Evolutionary conservation across 2,113 vertebrate species (phyloP), one percentile per base, ranked within the genome.

Genomic region (Melanostigma gelatinosum): DNA sequence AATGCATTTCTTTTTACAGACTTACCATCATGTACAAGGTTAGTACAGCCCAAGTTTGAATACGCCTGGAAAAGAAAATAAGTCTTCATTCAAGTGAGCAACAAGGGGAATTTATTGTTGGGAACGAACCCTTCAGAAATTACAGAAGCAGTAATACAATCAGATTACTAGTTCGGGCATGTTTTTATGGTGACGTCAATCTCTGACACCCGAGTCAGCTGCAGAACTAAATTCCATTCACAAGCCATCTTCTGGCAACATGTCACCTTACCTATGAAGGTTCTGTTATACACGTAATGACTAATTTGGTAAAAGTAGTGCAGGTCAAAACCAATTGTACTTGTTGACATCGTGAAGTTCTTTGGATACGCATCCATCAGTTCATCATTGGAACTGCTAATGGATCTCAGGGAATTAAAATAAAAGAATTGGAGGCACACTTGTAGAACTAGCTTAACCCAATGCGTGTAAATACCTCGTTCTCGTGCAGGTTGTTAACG

Each of bases 401-500:
- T 20, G 9, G 6, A 75, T 54, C 15, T n/a, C 6, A 38, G 36
- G 50, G 69, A 27, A 40, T 11, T 36, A 4, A n/a, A 36, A 38
- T 54, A 1, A 16, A 13, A 69, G 20, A n/a, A 54, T 54, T 34
- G 2, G 0, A 54, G 22, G 12, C 32, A 34, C 42, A 36, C 67
- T 8, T 2, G 18, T n/a, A 8, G 12, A 55, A 16, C 22, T 8
- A 40, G 9, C 2, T 54, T 4, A 46, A 66, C 13, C 10, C 11
- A 11, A 34, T 6, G 8, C 24, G 62, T 18, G 1, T 3, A 22
- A 65, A 24, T 24, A 18, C 12, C 27, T 13, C 3, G 6, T 54
- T 63, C 13, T 62, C n/a, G 36, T 61, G 4, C 79, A 97, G 96
- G 94, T 96, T 36, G 82, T 96, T 46, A 79, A 90, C 0, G 93